A percentile compares a stretch with the other conserved stretches of the same genome.
These are phyloP conservation scores for Drosophila teissieri DNA, from an alignment of 1,140 invertebrate species.

Conservation along the genomic window DNA sequence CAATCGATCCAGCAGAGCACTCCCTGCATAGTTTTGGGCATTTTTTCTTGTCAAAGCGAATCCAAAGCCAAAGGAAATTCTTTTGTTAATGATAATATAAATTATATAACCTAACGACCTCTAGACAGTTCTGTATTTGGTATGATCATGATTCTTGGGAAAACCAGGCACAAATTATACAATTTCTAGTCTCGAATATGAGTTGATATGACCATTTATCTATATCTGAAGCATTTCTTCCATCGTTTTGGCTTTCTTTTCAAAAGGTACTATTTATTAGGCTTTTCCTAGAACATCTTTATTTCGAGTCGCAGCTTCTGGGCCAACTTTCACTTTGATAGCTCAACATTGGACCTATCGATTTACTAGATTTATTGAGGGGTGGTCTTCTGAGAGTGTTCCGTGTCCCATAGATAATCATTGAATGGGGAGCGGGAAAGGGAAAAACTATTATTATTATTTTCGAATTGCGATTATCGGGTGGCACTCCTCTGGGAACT, in stretches of 20 bases:
- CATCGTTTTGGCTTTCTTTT: too few species aligned
- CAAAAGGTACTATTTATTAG: neutral
- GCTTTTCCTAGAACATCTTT: neutral
- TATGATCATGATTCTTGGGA: too few species aligned
- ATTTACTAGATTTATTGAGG: neutral
- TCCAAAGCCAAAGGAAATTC: too few species aligned
- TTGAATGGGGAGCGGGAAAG: conserved; percentile 6
- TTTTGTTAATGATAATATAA: too few species aligned
- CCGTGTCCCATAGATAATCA: conserved; percentile 70
- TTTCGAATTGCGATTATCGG: conserved; percentile 73
- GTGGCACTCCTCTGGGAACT: conserved; percentile 12
- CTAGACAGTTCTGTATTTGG: too few species aligned
- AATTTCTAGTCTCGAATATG: too few species aligned
- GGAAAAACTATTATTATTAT: conserved; percentile 71
- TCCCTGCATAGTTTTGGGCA: conserved; percentile 5
- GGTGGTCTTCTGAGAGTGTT: conserved; percentile 13
- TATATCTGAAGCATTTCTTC: too few species aligned
- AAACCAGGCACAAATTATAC: too few species aligned
- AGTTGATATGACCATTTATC: too few species aligned
- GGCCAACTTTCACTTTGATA: neutral
- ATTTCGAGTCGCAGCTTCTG: neutral
- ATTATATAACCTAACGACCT: too few species aligned
- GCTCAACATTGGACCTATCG: neutral
- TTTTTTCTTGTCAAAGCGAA: too few species aligned
- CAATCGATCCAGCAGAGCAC: neutral